Base-by-base conservation (phyloP, 35 echinoderm and acorn worm genomes). In the Antedon bifida region DNA sequence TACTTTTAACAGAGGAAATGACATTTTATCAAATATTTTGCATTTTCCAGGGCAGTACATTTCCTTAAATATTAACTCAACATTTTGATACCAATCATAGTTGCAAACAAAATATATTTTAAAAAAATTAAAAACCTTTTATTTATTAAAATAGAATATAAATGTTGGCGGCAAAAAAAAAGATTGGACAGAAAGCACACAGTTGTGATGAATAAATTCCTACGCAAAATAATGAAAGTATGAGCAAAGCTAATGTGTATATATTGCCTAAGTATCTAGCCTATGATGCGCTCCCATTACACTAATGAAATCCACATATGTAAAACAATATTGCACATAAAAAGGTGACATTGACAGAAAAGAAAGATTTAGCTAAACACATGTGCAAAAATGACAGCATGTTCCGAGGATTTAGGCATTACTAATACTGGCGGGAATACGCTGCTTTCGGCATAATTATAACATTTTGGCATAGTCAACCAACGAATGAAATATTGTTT, bases 261-360 rank as follows among this genome's bases (percentile, higher is more conserved):
- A n/a, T 26, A 21, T 64, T 64, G 51, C 51, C 51, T 64, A 64
- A 12, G 51, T 23, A 64, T 64, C 51, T 64, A 64, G 26, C 51
- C 51, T 64, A 64, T 26, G 51, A 64, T 26, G 26, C 9, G 19
- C 51, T 7, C 7, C 51, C 51, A 64, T 64, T 64, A 64, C 51
- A 21, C 51, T 64, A 64, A 64, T 64, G 51, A 64, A 64, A 64
- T 64, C 26, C 51, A 64, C 51, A 64, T 64, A 64, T 64, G 51
- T 64, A 64, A 64, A 64, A 64, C 51, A 64, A 64, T 64, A 64
- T 64, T 64, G 51, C 51, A 64, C 19, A 64, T 64, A 64, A 64
- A 42, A 64, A 64, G 51, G 51, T 26, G 51, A 64, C 51, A 64
- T 8, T 26, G 51, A 64, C 51, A 64, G 10, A 64, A 23, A 19